A percentile compares a stretch with the other conserved stretches of the same genome.
Evolutionary conservation across 2,888 invertebrate genomes (phyloP).

Genomic region (Drosophila vallismaia): DNA sequence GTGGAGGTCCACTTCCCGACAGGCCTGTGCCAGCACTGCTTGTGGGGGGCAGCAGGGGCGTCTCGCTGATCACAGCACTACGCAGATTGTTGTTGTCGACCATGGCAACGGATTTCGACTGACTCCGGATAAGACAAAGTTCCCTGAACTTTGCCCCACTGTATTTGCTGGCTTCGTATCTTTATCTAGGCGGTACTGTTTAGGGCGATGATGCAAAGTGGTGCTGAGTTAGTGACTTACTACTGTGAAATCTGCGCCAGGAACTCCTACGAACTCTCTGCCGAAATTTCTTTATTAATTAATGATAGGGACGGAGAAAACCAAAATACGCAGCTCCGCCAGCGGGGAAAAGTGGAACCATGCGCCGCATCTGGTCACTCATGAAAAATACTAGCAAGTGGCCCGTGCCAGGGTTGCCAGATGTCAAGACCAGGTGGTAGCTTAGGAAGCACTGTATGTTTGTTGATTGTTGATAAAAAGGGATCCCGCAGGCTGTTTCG

Average conservation of each 20-base stretch:
- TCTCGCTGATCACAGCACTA: slow-evolving; percentile 76
- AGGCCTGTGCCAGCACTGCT: slow-evolving; percentile 25
- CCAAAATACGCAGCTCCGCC: neutral
- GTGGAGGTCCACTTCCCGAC: slow-evolving; percentile 22
- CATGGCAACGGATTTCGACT: slow-evolving; percentile 55
- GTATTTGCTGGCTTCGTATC: slow-evolving; percentile 2
- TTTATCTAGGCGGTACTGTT: neutral
- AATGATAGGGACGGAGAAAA: slow-evolving; percentile 1
- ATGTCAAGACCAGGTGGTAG: neutral
- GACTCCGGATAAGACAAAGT: slow-evolving; percentile 20
- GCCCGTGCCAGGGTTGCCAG: slow-evolving; percentile 8
- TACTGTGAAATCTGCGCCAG: neutral
- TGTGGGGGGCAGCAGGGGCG: slow-evolving; percentile 65
- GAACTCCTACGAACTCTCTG: neutral
- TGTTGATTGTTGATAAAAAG: slow-evolving; percentile 13
- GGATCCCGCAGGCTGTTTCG: neutral
- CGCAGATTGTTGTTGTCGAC: slow-evolving; percentile 73
- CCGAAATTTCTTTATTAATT: neutral
- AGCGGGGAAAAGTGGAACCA: neutral
- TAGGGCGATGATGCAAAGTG: neutral
- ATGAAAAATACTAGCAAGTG: neutral
- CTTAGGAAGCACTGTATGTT: neutral
- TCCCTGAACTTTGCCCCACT: slow-evolving; percentile 43
- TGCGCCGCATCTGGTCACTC: neutral
- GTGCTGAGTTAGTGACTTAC: neutral